Percentiles rank a stretch among this genome's conserved stretches.
Evolutionary conservation across 2,797 vertebrate species (phyloP).

Genomic region (Sitta carolinensis): DNA sequence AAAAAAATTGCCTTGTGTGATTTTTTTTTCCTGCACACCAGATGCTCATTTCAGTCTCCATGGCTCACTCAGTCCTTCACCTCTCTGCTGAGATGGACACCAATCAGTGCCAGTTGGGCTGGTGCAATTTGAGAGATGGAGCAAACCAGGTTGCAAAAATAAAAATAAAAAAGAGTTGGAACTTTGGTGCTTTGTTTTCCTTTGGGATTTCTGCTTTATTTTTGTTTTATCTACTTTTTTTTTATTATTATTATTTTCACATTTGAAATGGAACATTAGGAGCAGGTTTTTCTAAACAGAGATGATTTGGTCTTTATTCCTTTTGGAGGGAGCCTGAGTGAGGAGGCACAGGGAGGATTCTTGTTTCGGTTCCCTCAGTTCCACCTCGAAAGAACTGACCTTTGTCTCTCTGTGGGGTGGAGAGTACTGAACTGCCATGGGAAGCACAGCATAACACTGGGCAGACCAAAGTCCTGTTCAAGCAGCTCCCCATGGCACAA

Average conservation of each 20-base stretch:
- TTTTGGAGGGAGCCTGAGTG: not conserved
- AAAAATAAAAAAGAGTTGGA: not conserved
- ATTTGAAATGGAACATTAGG: not conserved
- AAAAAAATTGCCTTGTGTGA: not conserved
- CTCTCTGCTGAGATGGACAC: not conserved
- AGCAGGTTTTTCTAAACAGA: not conserved
- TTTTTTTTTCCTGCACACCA: not conserved
- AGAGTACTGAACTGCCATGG: conserved; percentile 44
- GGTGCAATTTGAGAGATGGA: not conserved
- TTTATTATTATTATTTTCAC: not conserved
- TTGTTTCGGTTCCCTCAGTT: conserved; percentile 20
- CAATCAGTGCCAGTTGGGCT: not conserved
- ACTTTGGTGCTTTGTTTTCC: not conserved
- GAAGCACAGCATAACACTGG: conserved; percentile 29
- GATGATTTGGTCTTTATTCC: not conserved
- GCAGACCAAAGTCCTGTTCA: conserved; percentile 19
- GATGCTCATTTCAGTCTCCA: conserved; percentile 20
- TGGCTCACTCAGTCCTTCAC: not conserved
- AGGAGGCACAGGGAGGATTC: conserved; percentile 2
- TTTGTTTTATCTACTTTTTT: not conserved
- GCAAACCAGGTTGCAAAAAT: not conserved
- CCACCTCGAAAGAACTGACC: conserved; percentile 54
- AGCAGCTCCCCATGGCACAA: conserved; percentile 46
- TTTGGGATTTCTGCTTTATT: not conserved
- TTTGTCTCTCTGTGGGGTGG: conserved; percentile 31